These are phyloP conservation scores for Caenorhabditis doughertyi DNA, from an alignment of 2,888 invertebrate genomes.

Conservation along the genomic window DNA sequence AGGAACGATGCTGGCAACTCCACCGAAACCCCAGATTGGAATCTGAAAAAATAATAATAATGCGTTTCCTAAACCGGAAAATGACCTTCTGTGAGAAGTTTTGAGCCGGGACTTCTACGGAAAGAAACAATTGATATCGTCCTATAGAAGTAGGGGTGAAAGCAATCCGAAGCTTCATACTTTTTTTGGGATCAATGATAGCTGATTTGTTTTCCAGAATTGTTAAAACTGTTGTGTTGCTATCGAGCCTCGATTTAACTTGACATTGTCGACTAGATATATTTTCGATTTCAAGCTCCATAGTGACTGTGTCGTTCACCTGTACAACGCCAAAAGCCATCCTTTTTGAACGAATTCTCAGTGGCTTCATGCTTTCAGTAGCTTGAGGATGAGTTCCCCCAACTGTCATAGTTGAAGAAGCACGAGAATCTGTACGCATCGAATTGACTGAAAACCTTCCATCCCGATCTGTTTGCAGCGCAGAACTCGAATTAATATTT, in stretches of 20 bases:
- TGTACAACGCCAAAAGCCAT: slow-evolving; percentile 34
- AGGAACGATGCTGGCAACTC: slow-evolving; percentile 11
- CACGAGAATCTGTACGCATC: slow-evolving; percentile 19
- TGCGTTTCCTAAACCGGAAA: not conserved
- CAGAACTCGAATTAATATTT: not conserved
- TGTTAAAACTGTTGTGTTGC: slow-evolving; percentile 8
- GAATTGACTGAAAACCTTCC: slow-evolving; percentile 39
- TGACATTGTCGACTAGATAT: slow-evolving; percentile 20
- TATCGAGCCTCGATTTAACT: slow-evolving; percentile 24
- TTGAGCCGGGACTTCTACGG: slow-evolving; percentile 26
- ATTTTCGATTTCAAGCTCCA: slow-evolving; percentile 36
- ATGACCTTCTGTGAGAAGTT: slow-evolving; percentile 24
- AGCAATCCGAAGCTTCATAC: slow-evolving; percentile 18
- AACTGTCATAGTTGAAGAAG: slow-evolving; percentile 18
- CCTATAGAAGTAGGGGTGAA: slow-evolving; percentile 39
- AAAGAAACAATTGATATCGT: slow-evolving; percentile 33
- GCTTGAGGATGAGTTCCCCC: not conserved
- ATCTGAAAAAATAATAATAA: slow-evolving; percentile 16
- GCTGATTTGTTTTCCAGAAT: slow-evolving; percentile 41
- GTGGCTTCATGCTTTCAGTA: not conserved
- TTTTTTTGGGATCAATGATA: slow-evolving; percentile 31
- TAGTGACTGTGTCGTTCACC: slow-evolving; percentile 18
- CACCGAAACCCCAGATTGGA: slow-evolving; percentile 42
- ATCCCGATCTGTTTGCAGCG: not conserved
- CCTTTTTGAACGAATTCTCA: slow-evolving; percentile 12